phyloP scores from a whole-genome alignment of 2,888 invertebrate species.

The Mechanitis messenoides region DNA sequence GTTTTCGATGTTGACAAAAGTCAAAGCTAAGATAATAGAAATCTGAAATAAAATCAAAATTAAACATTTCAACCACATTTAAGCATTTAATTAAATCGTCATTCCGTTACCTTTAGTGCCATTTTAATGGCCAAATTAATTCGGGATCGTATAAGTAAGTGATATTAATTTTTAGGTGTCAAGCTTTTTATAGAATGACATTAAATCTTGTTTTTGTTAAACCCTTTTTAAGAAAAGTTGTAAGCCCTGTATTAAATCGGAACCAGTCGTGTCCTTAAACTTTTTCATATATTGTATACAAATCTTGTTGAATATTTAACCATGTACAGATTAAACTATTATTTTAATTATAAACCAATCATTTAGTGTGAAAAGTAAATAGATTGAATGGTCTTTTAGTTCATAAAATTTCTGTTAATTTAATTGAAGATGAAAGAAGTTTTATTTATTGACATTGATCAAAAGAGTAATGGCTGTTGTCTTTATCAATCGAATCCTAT shows the following conservation, averaged over 20 bases:
- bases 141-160: constrained; percentile 36
- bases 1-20: background rate
- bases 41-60: constrained; percentile 1
- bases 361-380: too few relatives aligned
- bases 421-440: too few relatives aligned
- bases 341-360: too few relatives aligned
- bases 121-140: constrained; percentile 34
- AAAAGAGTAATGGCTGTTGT: too few relatives aligned
- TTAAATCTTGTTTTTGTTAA: constrained; percentile 31
- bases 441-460: too few relatives aligned
- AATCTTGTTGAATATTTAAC: background rate
- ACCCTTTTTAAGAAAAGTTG: constrained; percentile 27
- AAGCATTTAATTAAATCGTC: background rate
- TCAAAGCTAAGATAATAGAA: background rate
- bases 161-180: constrained; percentile 36
- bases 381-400: too few relatives aligned
- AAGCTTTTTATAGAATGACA: constrained; percentile 49
- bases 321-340: background rate
- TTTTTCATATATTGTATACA: constrained; percentile 24
- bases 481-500: too few relatives aligned
- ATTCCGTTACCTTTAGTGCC: constrained; percentile 39
- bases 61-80: background rate
- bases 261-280: constrained; percentile 54
- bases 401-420: too few relatives aligned
- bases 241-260: constrained; percentile 29